These are phyloP conservation scores for Seira sanloemensis DNA, from an alignment of 2,888 invertebrate genomes.

Conservation along the genomic window DNA sequence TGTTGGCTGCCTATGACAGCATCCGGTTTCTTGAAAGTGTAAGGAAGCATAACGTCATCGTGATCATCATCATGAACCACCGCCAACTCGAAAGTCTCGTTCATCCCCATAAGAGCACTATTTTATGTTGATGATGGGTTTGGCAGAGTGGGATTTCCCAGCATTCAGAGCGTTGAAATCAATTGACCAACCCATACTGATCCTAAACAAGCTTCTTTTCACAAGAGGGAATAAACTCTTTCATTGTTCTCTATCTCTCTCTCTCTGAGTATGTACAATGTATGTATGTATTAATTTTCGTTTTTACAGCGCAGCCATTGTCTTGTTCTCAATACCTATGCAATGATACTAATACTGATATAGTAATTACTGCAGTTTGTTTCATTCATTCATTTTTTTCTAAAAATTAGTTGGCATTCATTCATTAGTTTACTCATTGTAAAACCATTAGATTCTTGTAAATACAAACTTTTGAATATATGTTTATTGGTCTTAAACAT, in stretches of 20 bases:
- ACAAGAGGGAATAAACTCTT: conserved; percentile 55
- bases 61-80: conserved; percentile 36
- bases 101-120: conserved; percentile 38
- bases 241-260: conserved; percentile 28
- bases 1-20: conserved; percentile 50
- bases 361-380: too few species aligned
- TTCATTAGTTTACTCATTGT: conserved; percentile 23
- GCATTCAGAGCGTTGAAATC: conserved; percentile 73
- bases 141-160: conserved; percentile 69
- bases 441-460: too few species aligned
- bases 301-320: not conserved
- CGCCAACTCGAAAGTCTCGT: conserved; percentile 31
- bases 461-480: too few species aligned
- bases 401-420: too few species aligned
- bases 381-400: too few species aligned
- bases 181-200: conserved; percentile 69
- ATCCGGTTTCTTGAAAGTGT: conserved; percentile 69
- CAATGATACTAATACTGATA: too few species aligned
- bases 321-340: not conserved
- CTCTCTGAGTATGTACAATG: not conserved
- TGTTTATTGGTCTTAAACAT: too few species aligned
- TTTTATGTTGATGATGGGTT: conserved; percentile 55
- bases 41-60: conserved; percentile 64
- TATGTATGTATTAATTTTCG: not conserved
- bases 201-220: conserved; percentile 49